Base-by-base conservation (phyloP, 2,113 vertebrate species). In the Chaenogobius annularis region DNA sequence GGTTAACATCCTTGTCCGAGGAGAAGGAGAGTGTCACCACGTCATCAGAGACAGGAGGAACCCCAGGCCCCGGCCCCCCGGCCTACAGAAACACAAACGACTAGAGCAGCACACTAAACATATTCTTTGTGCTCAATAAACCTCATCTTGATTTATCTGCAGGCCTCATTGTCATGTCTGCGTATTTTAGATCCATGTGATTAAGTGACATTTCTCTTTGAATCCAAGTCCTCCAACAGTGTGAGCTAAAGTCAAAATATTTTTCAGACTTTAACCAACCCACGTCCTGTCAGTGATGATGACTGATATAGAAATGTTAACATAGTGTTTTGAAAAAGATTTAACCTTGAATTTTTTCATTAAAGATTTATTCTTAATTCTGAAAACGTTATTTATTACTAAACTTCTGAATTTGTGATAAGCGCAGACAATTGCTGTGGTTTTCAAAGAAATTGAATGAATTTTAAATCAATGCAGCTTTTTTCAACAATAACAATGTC, bases 401-500 rank as follows among this genome's bases (percentile, higher is more conserved):
- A 68, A 63, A 69, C 73, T 23, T 44, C 19, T 48, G 3, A 6
- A 67, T 59, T 65, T 66, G 62, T 68, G 65, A 75, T 59, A 26
- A 55, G 63, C 58, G 75, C 35, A 62, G 50, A 56, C 69, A 62
- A 77, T 77, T 35, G 26, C 26, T 31, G 26, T 20, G 0, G 70
- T 70, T 58, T 46, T 40, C 81, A 75, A 69, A 55, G 15, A 40
- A 78, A 77, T 76, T 62, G 52, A 31, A 64, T 79, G 63, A 0
- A 78, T 74, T 73, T 69, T 55, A 81, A 58, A 59, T 73, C 72
- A 72, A 81, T 37, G 67, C 54, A 43, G 62, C 20, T 54, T 48
- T 76, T 66, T 55, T 56, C 52, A 40, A 61, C 52, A 67, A 80
- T 79, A 66, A 66, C 67, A 72, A 55, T 76, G 66, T 72, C 64